Evolutionary conservation across 2,797 vertebrate species (phyloP).

Genomic region (Bovichtus diacanthus): DNA sequence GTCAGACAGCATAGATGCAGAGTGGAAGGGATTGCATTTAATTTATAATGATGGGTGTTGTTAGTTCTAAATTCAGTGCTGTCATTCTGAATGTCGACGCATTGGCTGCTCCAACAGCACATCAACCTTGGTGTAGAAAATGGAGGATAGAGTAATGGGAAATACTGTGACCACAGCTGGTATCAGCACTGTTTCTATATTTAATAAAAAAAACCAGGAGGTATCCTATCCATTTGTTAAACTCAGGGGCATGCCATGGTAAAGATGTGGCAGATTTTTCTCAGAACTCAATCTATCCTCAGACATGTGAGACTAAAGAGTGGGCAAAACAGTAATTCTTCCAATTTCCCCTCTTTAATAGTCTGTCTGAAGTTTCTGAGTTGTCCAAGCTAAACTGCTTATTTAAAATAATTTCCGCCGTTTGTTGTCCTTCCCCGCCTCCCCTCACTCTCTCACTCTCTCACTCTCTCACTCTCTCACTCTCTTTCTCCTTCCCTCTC

Average conservation of each 20-base stretch:
- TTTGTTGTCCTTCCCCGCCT: slow-evolving; percentile 69
- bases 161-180: slow-evolving; percentile 54
- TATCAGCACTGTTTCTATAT: slow-evolving; percentile 46
- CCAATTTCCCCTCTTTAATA: slow-evolving; percentile 63
- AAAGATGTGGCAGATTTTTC: slow-evolving; percentile 43
- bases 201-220: slow-evolving; percentile 33
- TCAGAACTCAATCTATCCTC: slow-evolving; percentile 42
- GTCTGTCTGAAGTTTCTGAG: slow-evolving; percentile 60
- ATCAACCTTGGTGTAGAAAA: slow-evolving; percentile 45
- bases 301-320: slow-evolving; percentile 16
- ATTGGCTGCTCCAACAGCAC: slow-evolving; percentile 40
- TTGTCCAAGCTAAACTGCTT: slow-evolving; percentile 64
- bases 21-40: slow-evolving; percentile 61
- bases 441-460: slow-evolving; percentile 34
- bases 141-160: slow-evolving; percentile 45
- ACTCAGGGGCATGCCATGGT: slow-evolving; percentile 25
- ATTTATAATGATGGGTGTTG: slow-evolving; percentile 60
- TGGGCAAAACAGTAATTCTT: slow-evolving; percentile 44
- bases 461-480: slow-evolving; percentile 32
- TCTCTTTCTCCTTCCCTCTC: slow-evolving; percentile 55
- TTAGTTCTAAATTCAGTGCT: slow-evolving; percentile 28
- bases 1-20: slow-evolving; percentile 49
- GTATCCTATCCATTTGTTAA: slow-evolving; percentile 40
- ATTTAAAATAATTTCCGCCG: slow-evolving; percentile 74
- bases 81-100: slow-evolving; percentile 27